Conservation (phyloP, 2,113 vertebrate species). For the Hydrochoerus hydrochaeris region DNA sequence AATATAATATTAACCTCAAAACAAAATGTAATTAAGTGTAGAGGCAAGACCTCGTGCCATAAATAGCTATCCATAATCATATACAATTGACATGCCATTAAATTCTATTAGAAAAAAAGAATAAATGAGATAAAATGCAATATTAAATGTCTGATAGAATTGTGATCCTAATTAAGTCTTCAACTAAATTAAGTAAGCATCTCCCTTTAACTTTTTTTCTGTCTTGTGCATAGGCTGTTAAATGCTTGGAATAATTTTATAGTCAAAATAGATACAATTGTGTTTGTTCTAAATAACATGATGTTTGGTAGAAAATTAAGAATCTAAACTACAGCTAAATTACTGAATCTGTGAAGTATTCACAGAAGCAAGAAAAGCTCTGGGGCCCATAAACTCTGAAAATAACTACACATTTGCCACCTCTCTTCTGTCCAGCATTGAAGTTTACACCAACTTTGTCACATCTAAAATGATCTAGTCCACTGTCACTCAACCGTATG, state of each 20-base stretch:
- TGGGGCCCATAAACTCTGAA: neutral
- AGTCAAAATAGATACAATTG: slow-evolving; percentile 75
- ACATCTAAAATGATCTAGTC: slow-evolving; percentile 30
- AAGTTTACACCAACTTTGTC: slow-evolving; percentile 15
- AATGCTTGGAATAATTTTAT: slow-evolving; percentile 67
- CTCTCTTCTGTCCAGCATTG: neutral
- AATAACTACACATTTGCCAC: neutral
- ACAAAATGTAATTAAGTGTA: slow-evolving; percentile 78
- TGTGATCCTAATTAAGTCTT: slow-evolving; percentile 80
- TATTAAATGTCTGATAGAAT: slow-evolving; percentile 74
- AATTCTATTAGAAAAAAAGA: slow-evolving; percentile 80
- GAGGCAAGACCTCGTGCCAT: slow-evolving; percentile 73
- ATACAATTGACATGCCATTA: slow-evolving; percentile 78
- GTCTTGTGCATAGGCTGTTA: slow-evolving; percentile 69
- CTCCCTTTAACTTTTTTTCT: slow-evolving; percentile 69
- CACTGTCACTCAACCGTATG: neutral
- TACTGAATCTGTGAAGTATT: slow-evolving; percentile 64
- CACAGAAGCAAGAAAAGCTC: slow-evolving; percentile 53
- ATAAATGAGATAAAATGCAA: slow-evolving; percentile 76
- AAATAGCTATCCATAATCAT: slow-evolving; percentile 81
- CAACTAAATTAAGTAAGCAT: slow-evolving; percentile 74
- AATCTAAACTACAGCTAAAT: neutral
- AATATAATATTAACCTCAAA: slow-evolving; percentile 75
- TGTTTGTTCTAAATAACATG: slow-evolving; percentile 64
- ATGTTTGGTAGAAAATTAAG: slow-evolving; percentile 63